phyloP scores from a whole-genome alignment of 92 coral and sea anemone genomes.

The Micromussa lordhowensis region DNA sequence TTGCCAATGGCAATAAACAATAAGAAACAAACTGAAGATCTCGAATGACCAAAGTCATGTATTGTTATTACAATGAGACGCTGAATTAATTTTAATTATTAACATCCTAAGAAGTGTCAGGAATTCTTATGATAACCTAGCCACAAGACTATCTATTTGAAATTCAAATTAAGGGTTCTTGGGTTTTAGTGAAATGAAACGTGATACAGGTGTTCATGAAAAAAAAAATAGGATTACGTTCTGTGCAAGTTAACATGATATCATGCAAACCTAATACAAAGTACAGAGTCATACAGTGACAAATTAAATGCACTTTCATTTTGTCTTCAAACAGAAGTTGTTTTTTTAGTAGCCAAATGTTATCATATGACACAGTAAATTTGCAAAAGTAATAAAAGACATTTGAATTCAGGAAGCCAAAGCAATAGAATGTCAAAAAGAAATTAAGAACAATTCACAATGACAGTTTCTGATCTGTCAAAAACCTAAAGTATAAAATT shows the following conservation, averaged over 20 bases:
- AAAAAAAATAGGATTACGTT: slow-evolving; percentile 10
- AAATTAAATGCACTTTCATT: neutral
- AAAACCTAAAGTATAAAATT: neutral
- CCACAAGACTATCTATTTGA: slow-evolving; percentile 42
- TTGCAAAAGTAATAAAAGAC: slow-evolving; percentile 21
- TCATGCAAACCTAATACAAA: neutral
- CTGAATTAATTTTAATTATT: slow-evolving; percentile 46
- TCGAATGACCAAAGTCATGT: slow-evolving; percentile 8
- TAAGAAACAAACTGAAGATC: slow-evolving; percentile 22
- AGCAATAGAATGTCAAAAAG: neutral
- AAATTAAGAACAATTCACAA: slow-evolving; percentile 7
- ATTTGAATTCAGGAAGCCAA: slow-evolving; percentile 27
- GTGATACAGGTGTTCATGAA: slow-evolving; percentile 27
- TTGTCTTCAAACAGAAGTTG: neutral
- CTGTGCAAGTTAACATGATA: neutral
- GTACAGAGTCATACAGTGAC: neutral
- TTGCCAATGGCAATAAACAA: slow-evolving; percentile 46
- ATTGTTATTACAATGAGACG: slow-evolving; percentile 31
- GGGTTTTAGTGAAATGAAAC: slow-evolving; percentile 27
- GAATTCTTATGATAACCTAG: slow-evolving; percentile 33
- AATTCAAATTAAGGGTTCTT: slow-evolving; percentile 28
- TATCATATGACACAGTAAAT: neutral
- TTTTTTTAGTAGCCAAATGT: neutral
- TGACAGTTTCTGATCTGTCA: neutral
- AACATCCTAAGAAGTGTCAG: slow-evolving; percentile 36